phyloP scores from a whole-genome alignment of 2,888 invertebrate genomes.

The Bellardia bayeri region DNA sequence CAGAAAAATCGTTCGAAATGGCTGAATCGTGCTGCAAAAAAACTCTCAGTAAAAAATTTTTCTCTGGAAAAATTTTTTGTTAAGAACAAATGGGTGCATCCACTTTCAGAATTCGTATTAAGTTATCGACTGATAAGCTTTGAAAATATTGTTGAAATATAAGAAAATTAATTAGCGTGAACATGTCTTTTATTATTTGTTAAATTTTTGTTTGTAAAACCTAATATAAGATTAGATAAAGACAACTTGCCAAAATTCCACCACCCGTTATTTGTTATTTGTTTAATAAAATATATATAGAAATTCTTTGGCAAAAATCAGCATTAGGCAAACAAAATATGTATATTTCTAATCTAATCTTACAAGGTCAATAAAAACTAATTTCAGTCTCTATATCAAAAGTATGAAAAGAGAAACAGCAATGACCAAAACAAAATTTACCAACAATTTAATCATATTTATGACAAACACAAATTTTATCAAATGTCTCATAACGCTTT shows the following conservation, averaged over 20 bases:
- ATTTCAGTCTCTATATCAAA: background rate
- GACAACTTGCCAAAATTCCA: background rate
- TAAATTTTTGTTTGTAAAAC: background rate
- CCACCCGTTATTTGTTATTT: background rate
- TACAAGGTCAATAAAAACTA: conserved; percentile 43
- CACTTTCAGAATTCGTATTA: too few species aligned
- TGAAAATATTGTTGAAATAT: too few species aligned
- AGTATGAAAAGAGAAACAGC: background rate
- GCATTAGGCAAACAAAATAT: background rate
- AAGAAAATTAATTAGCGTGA: too few species aligned
- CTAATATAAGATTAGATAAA: background rate
- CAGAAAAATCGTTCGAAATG: too few species aligned
- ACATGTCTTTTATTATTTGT: background rate
- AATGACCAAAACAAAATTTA: background rate
- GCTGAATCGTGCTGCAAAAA: too few species aligned
- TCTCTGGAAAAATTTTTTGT: too few species aligned
- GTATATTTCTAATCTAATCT: conserved; percentile 48
- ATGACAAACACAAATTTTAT: background rate
- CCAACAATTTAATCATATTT: background rate
- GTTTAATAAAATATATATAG: background rate
- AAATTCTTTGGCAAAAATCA: conserved; percentile 9
- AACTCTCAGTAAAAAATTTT: too few species aligned
- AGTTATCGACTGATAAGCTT: too few species aligned
- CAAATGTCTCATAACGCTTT: conserved; percentile 5
- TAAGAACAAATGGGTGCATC: too few species aligned